Conservation (phyloP, 2,797 vertebrate species). For the Nyctalus aviator region DNA sequence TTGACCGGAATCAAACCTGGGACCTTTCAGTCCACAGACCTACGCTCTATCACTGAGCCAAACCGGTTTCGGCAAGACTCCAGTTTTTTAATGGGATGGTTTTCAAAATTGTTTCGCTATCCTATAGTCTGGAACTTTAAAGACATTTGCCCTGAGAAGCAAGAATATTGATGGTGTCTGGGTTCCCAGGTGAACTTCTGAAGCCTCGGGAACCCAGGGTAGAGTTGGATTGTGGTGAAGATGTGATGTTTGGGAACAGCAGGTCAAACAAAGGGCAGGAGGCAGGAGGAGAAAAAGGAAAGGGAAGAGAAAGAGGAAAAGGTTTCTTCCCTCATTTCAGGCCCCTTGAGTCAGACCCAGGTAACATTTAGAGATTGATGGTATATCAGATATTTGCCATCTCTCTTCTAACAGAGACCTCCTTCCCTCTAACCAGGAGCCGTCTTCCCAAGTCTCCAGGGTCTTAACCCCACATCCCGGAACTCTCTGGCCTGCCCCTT, state of each 20-base stretch:
- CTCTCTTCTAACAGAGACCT: not conserved
- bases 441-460: not conserved
- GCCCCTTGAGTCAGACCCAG: not conserved
- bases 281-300: not conserved
- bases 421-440: not conserved
- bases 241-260: not conserved
- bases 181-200: not conserved
- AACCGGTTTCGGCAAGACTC: not conserved
- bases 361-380: not conserved
- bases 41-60: no score
- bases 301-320: not conserved
- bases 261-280: not conserved
- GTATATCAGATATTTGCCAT: not conserved
- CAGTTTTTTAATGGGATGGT: not conserved
- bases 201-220: not conserved
- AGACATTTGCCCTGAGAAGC: slow-evolving; percentile 3
- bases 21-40: no score
- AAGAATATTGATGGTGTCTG: not conserved
- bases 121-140: not conserved
- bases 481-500: not conserved
- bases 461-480: not conserved
- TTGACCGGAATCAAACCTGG: no score
- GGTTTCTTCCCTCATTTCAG: not conserved
- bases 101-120: not conserved
- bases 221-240: not conserved